Conservation (phyloP, 1,140 invertebrate genomes). For the Tetranychus cinnabarinus region DNA sequence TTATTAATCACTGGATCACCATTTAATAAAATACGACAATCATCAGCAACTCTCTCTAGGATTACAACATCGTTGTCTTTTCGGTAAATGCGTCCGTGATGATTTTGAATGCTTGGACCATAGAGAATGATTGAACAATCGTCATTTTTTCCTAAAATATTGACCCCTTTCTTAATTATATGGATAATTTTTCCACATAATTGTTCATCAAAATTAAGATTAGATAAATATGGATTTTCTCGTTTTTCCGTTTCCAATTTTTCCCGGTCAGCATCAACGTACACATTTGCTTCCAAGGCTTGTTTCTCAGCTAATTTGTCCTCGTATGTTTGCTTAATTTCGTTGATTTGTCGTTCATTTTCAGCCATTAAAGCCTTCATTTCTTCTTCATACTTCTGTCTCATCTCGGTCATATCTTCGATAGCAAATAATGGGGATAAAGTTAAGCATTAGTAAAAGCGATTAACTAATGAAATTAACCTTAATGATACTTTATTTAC, state of each 20-base stretch:
- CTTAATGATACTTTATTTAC: not conserved
- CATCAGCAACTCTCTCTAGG: constrained; percentile 23
- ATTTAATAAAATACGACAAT: constrained; percentile 29
- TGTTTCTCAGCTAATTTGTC: constrained; percentile 25
- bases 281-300: constrained; percentile 5
- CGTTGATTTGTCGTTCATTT: constrained; percentile 30
- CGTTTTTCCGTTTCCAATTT: constrained; percentile 25
- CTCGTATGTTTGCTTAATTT: constrained; percentile 30
- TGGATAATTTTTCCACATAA: constrained; percentile 30
- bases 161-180: constrained; percentile 25
- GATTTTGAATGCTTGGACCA: constrained; percentile 31
- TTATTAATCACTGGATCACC: constrained; percentile 24
- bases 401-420: constrained; percentile 20
- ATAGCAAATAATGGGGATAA: constrained; percentile 2
- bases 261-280: constrained; percentile 13
- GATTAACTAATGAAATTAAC: not conserved
- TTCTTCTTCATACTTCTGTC: constrained; percentile 23
- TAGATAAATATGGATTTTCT: constrained; percentile 29
- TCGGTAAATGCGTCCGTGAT: constrained; percentile 27
- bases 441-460: not conserved
- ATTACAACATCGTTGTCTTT: constrained; percentile 22
- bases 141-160: constrained; percentile 26
- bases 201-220: constrained; percentile 33
- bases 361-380: constrained; percentile 29
- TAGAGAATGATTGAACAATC: constrained; percentile 25